Percentiles rank a stretch among this genome's conserved stretches.
Conservation (phyloP, 2,113 vertebrate species). For the Thamnaconus septentrionalis region DNA sequence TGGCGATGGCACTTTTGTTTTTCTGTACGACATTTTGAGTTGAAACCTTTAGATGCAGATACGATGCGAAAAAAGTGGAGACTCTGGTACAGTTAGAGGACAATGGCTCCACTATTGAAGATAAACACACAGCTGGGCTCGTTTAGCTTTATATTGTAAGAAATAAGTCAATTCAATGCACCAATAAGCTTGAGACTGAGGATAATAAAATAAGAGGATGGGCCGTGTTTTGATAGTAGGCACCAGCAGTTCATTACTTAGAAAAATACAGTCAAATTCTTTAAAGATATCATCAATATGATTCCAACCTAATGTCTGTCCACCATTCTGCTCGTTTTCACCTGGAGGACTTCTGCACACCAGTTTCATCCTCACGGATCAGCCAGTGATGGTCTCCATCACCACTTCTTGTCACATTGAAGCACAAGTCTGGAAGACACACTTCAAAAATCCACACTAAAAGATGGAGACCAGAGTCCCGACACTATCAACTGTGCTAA, state of each 20-base stretch:
- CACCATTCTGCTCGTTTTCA: too few relatives aligned
- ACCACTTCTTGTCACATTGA: too few relatives aligned
- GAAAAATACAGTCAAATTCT: background rate
- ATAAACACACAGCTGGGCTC: slow-evolving; percentile 25
- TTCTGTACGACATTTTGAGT: slow-evolving; percentile 20
- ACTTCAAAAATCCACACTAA: too few relatives aligned
- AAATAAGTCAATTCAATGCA: slow-evolving; percentile 29
- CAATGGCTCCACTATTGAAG: slow-evolving; percentile 19
- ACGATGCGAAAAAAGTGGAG: slow-evolving; percentile 26
- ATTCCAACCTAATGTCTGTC: background rate
- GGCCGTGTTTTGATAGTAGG: slow-evolving; percentile 6
- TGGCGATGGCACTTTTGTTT: slow-evolving; percentile 3
- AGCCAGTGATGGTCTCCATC: too few relatives aligned
- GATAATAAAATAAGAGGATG: slow-evolving; percentile 26
- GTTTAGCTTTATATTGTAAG: slow-evolving; percentile 24
- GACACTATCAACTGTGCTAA: too few relatives aligned
- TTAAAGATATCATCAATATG: slow-evolving; percentile 3
- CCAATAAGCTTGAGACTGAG: slow-evolving; percentile 18
- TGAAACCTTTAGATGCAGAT: slow-evolving; percentile 10
- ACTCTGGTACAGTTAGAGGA: slow-evolving; percentile 16
- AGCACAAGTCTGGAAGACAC: too few relatives aligned
- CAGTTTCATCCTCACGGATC: too few relatives aligned
- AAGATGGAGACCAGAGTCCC: too few relatives aligned
- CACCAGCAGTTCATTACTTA: background rate
- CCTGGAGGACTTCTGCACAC: too few relatives aligned